Base-by-base conservation (phyloP, 2,888 invertebrate genomes). In the Panopea generosa region DNA sequence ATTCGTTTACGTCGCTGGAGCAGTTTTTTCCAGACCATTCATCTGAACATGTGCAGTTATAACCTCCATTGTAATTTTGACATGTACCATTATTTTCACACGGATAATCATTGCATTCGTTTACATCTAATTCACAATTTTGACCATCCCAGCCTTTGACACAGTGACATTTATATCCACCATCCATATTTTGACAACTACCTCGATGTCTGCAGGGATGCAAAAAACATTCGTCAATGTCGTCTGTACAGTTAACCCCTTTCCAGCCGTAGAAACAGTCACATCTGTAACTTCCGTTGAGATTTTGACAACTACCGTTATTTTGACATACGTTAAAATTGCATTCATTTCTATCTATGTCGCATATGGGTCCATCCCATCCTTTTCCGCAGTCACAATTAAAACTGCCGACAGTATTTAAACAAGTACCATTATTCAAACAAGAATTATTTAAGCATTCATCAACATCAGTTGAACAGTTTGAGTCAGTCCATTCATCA, bases 401-500 rank as follows among this genome's bases (percentile, higher is more conserved):
- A 24, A 49, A 67, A 6, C n/a, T 24, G 18, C 67, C 67, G 24
- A 43, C 20, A 14, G 18, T 49, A 24, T 71, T 65, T 1, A 27
- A 2, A 40, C 72, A 72, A 2, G 66, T n/a, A 27, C 50, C 66
- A 22, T 66, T 53, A 20, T 60, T 72, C n/a, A 50, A 38, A 40
- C 66, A 66, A 9, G 55, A 22, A 33, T 65, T 18, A 3, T 26
- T 22, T 16, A 26, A 18, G 52, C 71, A 71, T 22, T 71, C 71
- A 59, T 65, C 59, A 1, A 71, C 43, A 62, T 76, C 76, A 18
- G 22, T 27, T 2, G 26, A 22, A 52, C 76, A 76, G 7, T 61
- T 40, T n/a, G 22, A 26, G 45, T 65, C 71, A 20, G 40, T 47
- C 40, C 43, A 65, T 9, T 45, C 65, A 29, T 43, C 38, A 7